Conservation (phyloP, 2,113 vertebrate genomes). For the Scopus umbretta region DNA sequence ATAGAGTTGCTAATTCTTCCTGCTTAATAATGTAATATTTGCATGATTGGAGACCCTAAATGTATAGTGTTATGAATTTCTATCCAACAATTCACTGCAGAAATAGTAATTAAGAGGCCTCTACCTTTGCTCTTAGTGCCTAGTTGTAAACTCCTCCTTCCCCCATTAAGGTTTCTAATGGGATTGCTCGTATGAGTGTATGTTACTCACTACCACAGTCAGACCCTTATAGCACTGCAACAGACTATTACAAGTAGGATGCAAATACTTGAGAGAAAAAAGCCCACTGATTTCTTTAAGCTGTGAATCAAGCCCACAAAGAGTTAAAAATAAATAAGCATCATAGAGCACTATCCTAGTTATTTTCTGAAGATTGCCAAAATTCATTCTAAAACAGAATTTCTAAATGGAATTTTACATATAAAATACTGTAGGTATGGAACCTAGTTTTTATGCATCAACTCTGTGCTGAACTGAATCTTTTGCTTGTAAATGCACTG, state of each 20-base stretch:
- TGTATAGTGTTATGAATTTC: not conserved
- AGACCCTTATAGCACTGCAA: not conserved
- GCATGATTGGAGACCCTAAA: not conserved
- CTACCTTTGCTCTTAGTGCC: not conserved
- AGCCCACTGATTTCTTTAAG: not conserved
- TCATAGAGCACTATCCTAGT: not conserved
- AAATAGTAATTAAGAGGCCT: not conserved
- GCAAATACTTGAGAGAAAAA: not conserved
- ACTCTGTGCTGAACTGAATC: not conserved
- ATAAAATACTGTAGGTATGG: not conserved
- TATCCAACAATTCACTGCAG: not conserved
- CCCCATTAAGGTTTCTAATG: not conserved
- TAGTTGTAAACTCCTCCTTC: not conserved
- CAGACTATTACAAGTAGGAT: not conserved
- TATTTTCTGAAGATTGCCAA: not conserved
- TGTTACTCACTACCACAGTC: not conserved
- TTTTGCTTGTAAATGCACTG: constrained; percentile 16
- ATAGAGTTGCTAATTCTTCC: not conserved
- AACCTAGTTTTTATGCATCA: not conserved
- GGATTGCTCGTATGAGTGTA: not conserved
- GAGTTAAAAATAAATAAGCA: not conserved
- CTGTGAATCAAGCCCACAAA: not conserved
- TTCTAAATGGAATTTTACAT: not conserved
- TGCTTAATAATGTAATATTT: not conserved
- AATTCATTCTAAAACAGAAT: not conserved